Percentiles rank a stretch among this genome's conserved stretches.
phyloP scores from a whole-genome alignment of 2,113 vertebrate genomes.

The Alexandromys fortis region DNA sequence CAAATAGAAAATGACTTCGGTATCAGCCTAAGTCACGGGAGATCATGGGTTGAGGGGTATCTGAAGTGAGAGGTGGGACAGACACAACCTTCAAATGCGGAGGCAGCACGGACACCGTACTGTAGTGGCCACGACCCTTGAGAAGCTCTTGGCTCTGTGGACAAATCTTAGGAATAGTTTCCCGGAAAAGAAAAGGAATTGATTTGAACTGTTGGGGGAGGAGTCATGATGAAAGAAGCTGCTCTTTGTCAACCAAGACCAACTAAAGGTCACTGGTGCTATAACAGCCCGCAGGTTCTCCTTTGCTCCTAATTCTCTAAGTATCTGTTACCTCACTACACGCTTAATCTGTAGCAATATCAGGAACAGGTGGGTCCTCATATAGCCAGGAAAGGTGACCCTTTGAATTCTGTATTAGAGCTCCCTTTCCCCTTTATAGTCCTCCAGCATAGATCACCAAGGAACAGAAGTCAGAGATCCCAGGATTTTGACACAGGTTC shows the following conservation, averaged over 20 bases:
- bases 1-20: constrained; percentile 61
- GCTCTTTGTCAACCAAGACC: background rate
- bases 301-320: background rate
- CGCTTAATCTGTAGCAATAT: background rate
- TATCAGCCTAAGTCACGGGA: background rate
- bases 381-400: background rate
- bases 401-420: background rate
- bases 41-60: background rate
- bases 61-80: background rate
- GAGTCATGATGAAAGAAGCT: background rate
- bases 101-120: background rate
- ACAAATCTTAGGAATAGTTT: background rate
- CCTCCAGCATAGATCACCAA: background rate
- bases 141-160: background rate
- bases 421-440: background rate
- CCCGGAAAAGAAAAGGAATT: background rate
- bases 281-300: background rate
- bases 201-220: background rate
- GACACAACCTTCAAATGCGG: background rate
- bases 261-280: background rate
- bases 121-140: background rate
- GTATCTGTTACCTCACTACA: background rate
- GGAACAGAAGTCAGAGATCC: background rate
- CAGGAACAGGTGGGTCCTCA: constrained; percentile 7
- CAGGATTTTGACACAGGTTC: background rate